Evolutionary conservation across 2,888 invertebrate species (phyloP).

Genomic region (Epirrita christyi): DNA sequence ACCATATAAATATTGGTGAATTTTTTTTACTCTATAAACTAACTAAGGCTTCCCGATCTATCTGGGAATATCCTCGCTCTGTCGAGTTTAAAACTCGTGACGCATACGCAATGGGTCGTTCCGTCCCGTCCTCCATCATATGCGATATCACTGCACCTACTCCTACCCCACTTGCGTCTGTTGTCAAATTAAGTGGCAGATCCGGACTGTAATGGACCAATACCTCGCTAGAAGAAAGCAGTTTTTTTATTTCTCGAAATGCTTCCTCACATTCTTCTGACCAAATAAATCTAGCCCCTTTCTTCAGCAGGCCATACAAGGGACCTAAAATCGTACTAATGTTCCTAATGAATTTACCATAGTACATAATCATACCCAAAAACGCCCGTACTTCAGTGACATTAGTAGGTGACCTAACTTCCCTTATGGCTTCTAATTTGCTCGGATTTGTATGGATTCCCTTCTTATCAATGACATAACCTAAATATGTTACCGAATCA

Average conservation of each 20-base stretch:
- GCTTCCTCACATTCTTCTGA: neutral
- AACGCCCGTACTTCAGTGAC: neutral
- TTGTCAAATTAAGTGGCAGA: neutral
- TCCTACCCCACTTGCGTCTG: constrained; percentile 2
- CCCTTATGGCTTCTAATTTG: neutral
- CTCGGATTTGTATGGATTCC: neutral
- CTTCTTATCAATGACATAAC: constrained; percentile 12
- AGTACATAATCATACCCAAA: constrained; percentile 1
- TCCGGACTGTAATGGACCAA: neutral
- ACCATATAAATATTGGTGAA: constrained; percentile 18
- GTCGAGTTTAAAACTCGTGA: neutral
- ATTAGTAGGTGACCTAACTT: neutral
- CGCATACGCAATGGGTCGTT: neutral
- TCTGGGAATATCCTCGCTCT: neutral
- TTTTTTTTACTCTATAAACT: constrained; percentile 2
- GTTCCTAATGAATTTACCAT: neutral
- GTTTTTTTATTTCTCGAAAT: neutral
- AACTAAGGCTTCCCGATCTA: neutral
- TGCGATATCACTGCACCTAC: neutral
- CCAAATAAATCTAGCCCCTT: constrained; percentile 2
- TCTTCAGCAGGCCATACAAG: neutral
- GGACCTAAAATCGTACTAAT: neutral
- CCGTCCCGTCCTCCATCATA: neutral
- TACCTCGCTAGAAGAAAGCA: neutral
- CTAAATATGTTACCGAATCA: constrained; percentile 28